Percentiles rank a stretch among this genome's conserved stretches.
These are phyloP conservation scores for Sebastes nivosus DNA, from an alignment of 2,797 vertebrate genomes.

Conservation along the genomic window DNA sequence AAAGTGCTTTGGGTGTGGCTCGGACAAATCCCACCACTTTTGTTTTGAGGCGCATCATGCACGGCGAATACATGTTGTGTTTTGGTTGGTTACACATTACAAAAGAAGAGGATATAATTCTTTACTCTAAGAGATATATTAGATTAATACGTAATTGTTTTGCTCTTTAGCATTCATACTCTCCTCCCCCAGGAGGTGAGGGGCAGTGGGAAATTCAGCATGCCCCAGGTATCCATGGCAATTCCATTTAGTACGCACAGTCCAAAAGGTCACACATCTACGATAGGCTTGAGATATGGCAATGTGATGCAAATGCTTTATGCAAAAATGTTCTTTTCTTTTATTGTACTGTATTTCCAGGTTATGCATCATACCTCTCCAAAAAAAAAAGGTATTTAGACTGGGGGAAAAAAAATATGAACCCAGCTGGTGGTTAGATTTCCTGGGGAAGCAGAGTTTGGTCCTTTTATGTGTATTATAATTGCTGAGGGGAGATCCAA, in stretches of 20 bases:
- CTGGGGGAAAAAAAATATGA: background rate
- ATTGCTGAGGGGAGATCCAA: constrained; percentile 14
- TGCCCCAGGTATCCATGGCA: background rate
- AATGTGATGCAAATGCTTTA: constrained; percentile 35
- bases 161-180: background rate
- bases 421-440: constrained; percentile 1
- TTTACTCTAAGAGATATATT: background rate
- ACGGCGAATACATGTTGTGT: background rate
- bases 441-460: constrained; percentile 4
- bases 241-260: constrained; percentile 2
- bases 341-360: background rate
- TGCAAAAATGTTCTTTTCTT: constrained; percentile 9
- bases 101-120: background rate
- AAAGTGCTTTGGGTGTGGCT: constrained; percentile 38
- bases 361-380: constrained; percentile 4
- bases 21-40: background rate
- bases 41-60: background rate
- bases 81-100: background rate
- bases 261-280: constrained; percentile 29
- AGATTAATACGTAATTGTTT: background rate
- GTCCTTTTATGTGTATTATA: constrained; percentile 26
- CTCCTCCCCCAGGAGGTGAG: background rate
- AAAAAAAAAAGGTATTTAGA: constrained; percentile 6
- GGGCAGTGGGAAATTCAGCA: background rate
- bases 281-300: constrained; percentile 11